Percentiles rank a stretch among this genome's conserved stretches.
phyloP scores from a whole-genome alignment of 1,140 invertebrate species.

The Sitophilus oryzae region DNA sequence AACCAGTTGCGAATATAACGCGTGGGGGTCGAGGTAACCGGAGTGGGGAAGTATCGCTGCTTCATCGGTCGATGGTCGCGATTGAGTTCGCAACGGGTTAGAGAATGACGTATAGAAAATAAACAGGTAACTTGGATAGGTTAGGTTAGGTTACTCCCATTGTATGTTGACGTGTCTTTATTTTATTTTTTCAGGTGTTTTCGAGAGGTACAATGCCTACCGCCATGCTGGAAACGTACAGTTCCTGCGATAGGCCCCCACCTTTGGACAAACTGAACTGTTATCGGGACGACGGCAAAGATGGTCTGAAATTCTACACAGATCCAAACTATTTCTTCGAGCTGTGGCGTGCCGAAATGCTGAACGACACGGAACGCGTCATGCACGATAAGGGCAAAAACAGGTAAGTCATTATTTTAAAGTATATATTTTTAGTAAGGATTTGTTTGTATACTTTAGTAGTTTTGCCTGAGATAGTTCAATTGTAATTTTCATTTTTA shows the following conservation, averaged over 20 bases:
- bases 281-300: slow-evolving; percentile 95
- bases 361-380: slow-evolving; percentile 91
- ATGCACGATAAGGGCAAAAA: slow-evolving; percentile 43
- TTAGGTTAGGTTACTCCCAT: too few relatives aligned
- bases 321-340: slow-evolving; percentile 99
- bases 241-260: slow-evolving; percentile 86
- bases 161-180: too few relatives aligned
- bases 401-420: slow-evolving; percentile 14
- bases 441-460: too few relatives aligned
- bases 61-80: too few relatives aligned
- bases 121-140: too few relatives aligned
- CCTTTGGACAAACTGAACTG: slow-evolving; percentile 91
- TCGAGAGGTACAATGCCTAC: slow-evolving; percentile 89
- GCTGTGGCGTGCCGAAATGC: slow-evolving; percentile 94
- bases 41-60: too few relatives aligned
- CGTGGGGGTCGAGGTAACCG: too few relatives aligned
- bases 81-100: too few relatives aligned
- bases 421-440: too few relatives aligned
- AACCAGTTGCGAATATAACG: too few relatives aligned
- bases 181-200: slow-evolving; percentile 68
- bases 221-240: slow-evolving; percentile 92
- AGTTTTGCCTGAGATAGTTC: too few relatives aligned
- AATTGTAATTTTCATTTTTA: background rate
- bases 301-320: slow-evolving; percentile 97
- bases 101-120: too few relatives aligned